Base-by-base conservation (phyloP, 2,797 vertebrate species). In the Threskiornis aethiopicus region DNA sequence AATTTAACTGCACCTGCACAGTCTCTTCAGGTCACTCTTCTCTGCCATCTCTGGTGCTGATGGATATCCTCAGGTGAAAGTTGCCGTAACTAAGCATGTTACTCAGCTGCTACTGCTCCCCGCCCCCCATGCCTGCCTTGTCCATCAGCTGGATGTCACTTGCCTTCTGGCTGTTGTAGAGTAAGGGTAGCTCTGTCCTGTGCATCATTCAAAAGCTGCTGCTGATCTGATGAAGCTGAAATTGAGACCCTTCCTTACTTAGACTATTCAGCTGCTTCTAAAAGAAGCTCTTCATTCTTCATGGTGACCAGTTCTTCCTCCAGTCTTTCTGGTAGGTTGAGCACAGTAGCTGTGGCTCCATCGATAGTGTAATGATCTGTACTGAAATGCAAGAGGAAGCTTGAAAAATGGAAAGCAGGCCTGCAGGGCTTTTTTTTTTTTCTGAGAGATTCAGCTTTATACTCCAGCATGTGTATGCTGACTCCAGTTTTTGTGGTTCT, bases 401-500 rank as follows among this genome's bases (percentile, higher is more conserved):
- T 26, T 44, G 61, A 70, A 85, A 79, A 92, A 75, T 69, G n/a
- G 64, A 70, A 93, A 92, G n/a, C 51, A 83, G 54, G 13, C 67
- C 65, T 77, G 42, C 59, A 65, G 64, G 64, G 16, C 22, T 55
- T 41, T 16, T 49, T n/a, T 28, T 14, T 29, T 25, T 8, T 29
- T 31, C 13, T 8, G 86, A 75, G 83, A 80, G 19, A 28, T 61
- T 83, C 71, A 39, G 49, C 61, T 75, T 93, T 96, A 29, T 95
- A 47, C 52, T 94, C 14, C 82, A 92, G 55, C 29, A 8, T 55
- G 35, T 65, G 47, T 89, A 37, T 94, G 92, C 92, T 90, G 92
- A 90, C 87, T 93, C 39, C 44, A 66, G 55, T 75, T 93, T 90
- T 95, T 84, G 66, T 71, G 41, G 55, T 81, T 89, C 54, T 91